A percentile compares a stretch with the other conserved stretches of the same genome.
These are phyloP conservation scores for Cyclina sinensis DNA, from an alignment of 1,140 invertebrate genomes.

Conservation along the genomic window DNA sequence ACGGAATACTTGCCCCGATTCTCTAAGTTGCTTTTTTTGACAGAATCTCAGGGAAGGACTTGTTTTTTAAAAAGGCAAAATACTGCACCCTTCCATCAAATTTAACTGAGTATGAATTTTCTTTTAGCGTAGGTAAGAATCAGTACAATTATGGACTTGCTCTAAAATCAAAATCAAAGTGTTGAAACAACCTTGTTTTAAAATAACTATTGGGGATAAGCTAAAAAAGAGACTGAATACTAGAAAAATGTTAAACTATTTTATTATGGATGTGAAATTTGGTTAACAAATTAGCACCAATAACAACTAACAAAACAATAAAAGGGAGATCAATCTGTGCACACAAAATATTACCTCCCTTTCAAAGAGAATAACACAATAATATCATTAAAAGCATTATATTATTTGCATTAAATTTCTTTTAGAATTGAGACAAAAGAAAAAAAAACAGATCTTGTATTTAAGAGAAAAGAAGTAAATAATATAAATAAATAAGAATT, in stretches of 20 bases:
- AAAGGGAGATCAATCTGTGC: constrained; percentile 49
- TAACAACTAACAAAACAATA: constrained; percentile 46
- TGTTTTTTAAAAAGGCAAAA: too few relatives aligned
- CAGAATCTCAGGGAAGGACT: too few relatives aligned
- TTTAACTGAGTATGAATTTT: too few relatives aligned
- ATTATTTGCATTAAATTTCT: neutral
- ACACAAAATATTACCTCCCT: constrained; percentile 59
- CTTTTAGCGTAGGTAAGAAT: too few relatives aligned
- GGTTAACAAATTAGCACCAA: constrained; percentile 64
- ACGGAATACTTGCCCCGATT: too few relatives aligned
- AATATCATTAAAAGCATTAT: neutral
- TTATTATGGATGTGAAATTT: constrained; percentile 65
- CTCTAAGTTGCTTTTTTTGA: too few relatives aligned
- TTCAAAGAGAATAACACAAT: constrained; percentile 2
- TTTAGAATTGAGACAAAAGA: neutral
- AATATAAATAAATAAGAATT: neutral
- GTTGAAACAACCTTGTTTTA: too few relatives aligned
- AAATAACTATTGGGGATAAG: too few relatives aligned
- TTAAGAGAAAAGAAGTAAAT: neutral
- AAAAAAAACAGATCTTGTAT: too few relatives aligned
- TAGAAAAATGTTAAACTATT: constrained; percentile 31
- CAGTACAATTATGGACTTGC: too few relatives aligned
- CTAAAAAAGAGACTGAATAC: neutral
- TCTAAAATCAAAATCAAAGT: too few relatives aligned
- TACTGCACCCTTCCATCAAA: too few relatives aligned